Conservation (phyloP, 2,113 vertebrate genomes). For the Catharus bicknelli region DNA sequence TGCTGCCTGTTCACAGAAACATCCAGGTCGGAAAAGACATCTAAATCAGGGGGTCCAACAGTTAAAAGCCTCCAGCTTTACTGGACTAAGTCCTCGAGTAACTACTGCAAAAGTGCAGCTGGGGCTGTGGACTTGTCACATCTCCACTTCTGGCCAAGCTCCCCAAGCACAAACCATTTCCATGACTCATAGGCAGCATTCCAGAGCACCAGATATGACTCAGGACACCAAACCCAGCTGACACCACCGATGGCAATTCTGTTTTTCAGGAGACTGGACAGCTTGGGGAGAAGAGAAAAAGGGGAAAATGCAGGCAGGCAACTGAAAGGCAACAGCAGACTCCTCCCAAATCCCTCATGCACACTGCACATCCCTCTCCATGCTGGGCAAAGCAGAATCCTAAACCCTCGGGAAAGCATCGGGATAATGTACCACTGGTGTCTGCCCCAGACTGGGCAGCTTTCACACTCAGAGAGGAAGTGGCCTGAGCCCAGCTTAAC, state of each 20-base stretch:
- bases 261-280: neutral
- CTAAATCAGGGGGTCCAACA: neutral
- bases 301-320: neutral
- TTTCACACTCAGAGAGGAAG: neutral
- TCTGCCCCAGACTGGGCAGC: neutral
- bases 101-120: neutral
- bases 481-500: neutral
- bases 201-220: neutral
- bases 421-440: too few relatives aligned
- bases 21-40: neutral
- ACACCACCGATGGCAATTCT: neutral
- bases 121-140: neutral
- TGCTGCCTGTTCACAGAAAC: neutral
- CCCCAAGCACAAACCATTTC: accelerated
- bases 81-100: neutral
- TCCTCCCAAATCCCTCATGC: neutral
- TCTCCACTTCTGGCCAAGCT: neutral
- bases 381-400: neutral
- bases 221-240: constrained; percentile 5
- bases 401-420: accelerated
- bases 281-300: neutral
- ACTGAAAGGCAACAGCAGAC: neutral
- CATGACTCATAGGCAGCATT: neutral
- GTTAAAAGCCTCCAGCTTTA: neutral
- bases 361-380: neutral